Conservation (phyloP, 2,888 invertebrate genomes). For the Cheilosia scutellata region DNA sequence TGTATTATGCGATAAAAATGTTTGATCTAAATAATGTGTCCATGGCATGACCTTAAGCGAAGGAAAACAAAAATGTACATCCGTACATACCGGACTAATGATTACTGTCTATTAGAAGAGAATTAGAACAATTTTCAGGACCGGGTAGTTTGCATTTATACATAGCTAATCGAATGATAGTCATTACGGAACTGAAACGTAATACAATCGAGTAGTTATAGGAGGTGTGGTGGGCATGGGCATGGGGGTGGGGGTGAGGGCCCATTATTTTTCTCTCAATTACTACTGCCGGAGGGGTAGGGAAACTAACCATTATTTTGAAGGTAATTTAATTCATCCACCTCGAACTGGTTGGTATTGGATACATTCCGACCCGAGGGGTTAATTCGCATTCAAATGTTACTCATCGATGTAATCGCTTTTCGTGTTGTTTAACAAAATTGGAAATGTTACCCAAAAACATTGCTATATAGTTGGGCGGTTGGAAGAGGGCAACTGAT, state of each 20-base stretch:
- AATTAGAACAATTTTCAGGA: slow-evolving; percentile 35
- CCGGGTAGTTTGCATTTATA: slow-evolving; percentile 25
- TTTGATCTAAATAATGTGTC: slow-evolving; percentile 39
- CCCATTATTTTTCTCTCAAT: slow-evolving; percentile 10
- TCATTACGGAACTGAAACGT: slow-evolving; percentile 64
- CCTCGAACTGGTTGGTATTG: neutral
- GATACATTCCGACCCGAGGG: slow-evolving; percentile 6
- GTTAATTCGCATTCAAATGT: slow-evolving; percentile 56
- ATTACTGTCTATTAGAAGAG: slow-evolving; percentile 49
- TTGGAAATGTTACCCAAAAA: slow-evolving; percentile 48
- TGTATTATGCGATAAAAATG: neutral
- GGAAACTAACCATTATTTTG: slow-evolving; percentile 58
- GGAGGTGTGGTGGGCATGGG: neutral
- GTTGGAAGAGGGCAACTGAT: neutral
- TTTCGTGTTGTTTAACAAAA: slow-evolving; percentile 66
- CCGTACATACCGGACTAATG: neutral
- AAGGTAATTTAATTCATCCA: slow-evolving; percentile 69
- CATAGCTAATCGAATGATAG: slow-evolving; percentile 61
- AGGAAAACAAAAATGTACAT: neutral
- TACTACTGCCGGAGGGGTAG: slow-evolving; percentile 16
- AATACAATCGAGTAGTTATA: slow-evolving; percentile 43
- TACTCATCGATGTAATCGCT: slow-evolving; percentile 64
- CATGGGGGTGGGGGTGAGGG: neutral
- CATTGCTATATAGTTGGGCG: neutral
- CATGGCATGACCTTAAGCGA: slow-evolving; percentile 17